These are phyloP conservation scores for Fulica atra DNA, from an alignment of 2,113 vertebrate genomes.

Conservation along the genomic window DNA sequence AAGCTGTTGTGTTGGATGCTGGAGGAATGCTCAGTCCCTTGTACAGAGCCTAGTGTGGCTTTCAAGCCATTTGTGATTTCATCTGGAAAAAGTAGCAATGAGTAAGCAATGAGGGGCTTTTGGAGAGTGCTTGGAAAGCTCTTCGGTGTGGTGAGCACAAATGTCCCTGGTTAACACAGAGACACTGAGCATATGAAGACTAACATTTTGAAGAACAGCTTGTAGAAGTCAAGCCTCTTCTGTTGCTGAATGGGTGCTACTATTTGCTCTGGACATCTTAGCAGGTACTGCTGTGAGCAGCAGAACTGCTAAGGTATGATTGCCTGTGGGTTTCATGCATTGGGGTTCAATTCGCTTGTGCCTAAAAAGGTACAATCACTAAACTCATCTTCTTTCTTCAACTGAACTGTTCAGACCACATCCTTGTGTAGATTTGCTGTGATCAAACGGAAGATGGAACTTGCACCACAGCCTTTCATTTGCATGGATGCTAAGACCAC, in stretches of 20 bases:
- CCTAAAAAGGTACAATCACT: not conserved
- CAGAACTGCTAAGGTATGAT: not conserved
- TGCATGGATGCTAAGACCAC: not conserved
- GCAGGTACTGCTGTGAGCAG: not conserved
- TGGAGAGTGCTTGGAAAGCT: not conserved
- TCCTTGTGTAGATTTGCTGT: not conserved
- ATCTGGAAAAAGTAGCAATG: not conserved
- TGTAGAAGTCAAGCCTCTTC: not conserved
- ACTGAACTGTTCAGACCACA: not conserved
- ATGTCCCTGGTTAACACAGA: not conserved
- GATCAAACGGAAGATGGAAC: not conserved
- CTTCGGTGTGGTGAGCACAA: not conserved
- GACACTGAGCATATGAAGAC: not conserved
- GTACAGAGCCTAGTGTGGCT: not conserved
- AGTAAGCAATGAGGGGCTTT: not conserved
- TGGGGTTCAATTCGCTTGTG: rapidly evolving
- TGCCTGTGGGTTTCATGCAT: not conserved
- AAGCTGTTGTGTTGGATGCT: not conserved
- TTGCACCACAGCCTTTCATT: not conserved
- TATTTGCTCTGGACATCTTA: not conserved
- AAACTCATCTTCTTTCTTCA: not conserved
- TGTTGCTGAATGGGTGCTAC: not conserved
- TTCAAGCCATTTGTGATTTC: not conserved
- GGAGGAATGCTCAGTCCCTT: not conserved
- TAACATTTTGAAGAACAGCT: not conserved